Evolutionary conservation across 2,797 vertebrate genomes (phyloP).

Genomic region (Argya squamiceps): DNA sequence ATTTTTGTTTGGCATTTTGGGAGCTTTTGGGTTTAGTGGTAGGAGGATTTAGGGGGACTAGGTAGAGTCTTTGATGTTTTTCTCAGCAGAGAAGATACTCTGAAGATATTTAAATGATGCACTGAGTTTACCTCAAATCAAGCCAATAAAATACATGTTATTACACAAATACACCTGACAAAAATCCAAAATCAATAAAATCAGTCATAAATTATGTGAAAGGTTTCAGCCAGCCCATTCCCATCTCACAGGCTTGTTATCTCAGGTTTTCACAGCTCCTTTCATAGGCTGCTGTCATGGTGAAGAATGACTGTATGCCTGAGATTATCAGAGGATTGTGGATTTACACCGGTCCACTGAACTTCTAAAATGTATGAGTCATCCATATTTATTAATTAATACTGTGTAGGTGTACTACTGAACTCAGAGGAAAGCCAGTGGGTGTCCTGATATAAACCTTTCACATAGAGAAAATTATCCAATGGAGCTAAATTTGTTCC

Average conservation of each 20-base stretch:
- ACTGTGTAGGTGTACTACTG: neutral
- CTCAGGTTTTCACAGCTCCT: conserved; percentile 30
- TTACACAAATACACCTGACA: neutral
- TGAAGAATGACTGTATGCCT: neutral
- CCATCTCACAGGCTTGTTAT: neutral
- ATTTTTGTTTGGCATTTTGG: neutral
- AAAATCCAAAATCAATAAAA: neutral
- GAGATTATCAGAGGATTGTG: conserved; percentile 8
- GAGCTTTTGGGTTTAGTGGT: neutral
- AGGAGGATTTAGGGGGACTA: neutral
- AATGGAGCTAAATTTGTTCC: neutral
- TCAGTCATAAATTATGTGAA: neutral
- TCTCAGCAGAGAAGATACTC: neutral
- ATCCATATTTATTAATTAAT: conserved; percentile 4
- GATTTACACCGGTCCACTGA: conserved; percentile 4
- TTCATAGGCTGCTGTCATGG: neutral
- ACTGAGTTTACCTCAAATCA: neutral
- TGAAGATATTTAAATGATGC: neutral
- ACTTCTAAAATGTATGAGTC: neutral
- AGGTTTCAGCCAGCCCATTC: neutral
- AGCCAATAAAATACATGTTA: neutral
- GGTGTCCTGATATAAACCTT: neutral
- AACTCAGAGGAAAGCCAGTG: neutral
- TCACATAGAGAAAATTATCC: neutral
- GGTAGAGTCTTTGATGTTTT: neutral